Base-by-base conservation (phyloP, 1,140 invertebrate species). In the Drosophila micromelanica region DNA sequence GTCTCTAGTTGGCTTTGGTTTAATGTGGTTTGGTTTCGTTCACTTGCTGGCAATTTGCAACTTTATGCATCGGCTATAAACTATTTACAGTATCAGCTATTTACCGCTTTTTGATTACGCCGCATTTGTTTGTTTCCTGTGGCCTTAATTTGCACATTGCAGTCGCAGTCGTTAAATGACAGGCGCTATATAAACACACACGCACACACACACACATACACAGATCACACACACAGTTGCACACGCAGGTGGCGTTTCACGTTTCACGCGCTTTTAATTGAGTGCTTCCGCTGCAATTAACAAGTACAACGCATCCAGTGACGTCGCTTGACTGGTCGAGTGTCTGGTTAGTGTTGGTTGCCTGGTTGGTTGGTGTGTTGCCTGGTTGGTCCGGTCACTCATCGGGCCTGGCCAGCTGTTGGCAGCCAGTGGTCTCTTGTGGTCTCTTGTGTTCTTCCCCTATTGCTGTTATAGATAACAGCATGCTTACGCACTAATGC, bases 251-350 rank as follows among this genome's bases (percentile, higher is more conserved):
- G 84, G 78, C 84, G 80, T 69, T 73, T 76, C 68, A 82, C 82
- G 84, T 89, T 89, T 89, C 85, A 89, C 84, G 84, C 84, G 85
- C 84, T 80, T 89, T 89, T 89, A 89, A 89, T 89, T 89, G 84
- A 89, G 84, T 89, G 84, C 84, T 89, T 89, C 84, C 84, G 84
- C 84, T 84, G 84, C 84, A 89, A 89, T 89, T 89, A 89, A 89
- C 84, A 89, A 89, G 76, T 89, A 82, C 82, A 86, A 80, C 81
- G 80, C 69, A 65, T 80, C 61, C 81, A 79, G 56, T 63, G 72
- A 49, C 49, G 78, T 67, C 80, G 65, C 56, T 54, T 78, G 63
- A 73, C 43, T 76, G 73, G 60, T 64, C 45, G 65, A 64, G 51
- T 68, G 71, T 7, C 63, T 73, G 49, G 55, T 32, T 60, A 35